A percentile compares a stretch with the other conserved stretches of the same genome.
Evolutionary conservation across 2,888 invertebrate species (phyloP).

Genomic region (Synanthedon formicaeformis): DNA sequence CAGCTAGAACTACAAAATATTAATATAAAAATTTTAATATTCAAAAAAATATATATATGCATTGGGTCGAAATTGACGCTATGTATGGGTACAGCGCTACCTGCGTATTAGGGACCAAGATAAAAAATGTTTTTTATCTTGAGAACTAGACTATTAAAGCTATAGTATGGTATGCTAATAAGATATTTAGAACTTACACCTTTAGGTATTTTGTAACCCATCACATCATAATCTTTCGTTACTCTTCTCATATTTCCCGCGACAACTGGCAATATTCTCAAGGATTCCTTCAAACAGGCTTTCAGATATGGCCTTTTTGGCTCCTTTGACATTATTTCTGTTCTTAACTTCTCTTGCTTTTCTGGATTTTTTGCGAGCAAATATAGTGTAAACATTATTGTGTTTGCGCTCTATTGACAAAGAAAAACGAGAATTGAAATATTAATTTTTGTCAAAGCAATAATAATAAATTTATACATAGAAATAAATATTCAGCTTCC

Average conservation of each 20-base stretch:
- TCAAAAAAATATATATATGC: too few species aligned
- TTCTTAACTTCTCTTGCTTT: background rate
- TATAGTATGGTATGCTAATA: background rate
- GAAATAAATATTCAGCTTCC: too few species aligned
- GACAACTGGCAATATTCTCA: slow-evolving; percentile 73
- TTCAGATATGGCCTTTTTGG: slow-evolving; percentile 70
- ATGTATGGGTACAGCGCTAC: too few species aligned
- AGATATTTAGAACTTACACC: slow-evolving; percentile 46
- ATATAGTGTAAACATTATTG: background rate
- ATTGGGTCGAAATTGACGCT: too few species aligned
- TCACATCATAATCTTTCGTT: slow-evolving; percentile 66
- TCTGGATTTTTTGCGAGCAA: background rate
- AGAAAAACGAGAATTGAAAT: background rate
- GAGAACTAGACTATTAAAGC: too few species aligned
- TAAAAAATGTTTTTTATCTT: too few species aligned
- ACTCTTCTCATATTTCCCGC: slow-evolving; percentile 69
- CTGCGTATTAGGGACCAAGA: too few species aligned
- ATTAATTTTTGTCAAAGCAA: background rate
- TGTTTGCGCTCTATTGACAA: background rate
- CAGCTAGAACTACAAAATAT: too few species aligned
- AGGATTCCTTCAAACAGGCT: slow-evolving; percentile 79
- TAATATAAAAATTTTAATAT: too few species aligned
- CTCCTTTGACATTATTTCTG: slow-evolving; percentile 11
- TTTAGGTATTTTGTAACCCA: slow-evolving; percentile 74
- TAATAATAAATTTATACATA: too few species aligned